Evolutionary conservation across 2,797 vertebrate genomes (phyloP), one percentile per base, ranked within the genome.

Genomic region (Lacerta bilineata): DNA sequence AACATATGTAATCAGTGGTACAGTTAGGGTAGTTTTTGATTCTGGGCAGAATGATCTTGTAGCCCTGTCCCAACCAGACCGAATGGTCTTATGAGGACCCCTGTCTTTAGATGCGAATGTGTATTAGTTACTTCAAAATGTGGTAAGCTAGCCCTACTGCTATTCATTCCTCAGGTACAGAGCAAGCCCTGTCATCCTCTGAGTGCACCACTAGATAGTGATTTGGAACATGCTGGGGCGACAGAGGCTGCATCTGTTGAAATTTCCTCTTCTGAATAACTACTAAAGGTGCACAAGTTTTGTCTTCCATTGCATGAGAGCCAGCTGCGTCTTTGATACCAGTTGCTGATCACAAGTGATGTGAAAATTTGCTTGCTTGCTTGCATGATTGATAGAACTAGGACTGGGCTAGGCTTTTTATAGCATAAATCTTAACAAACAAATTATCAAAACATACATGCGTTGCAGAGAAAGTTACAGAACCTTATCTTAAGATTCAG

Each of bases 381-480:
- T 4, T 55, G 50, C 50, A 55, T 55, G 50, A 55, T 55, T 15
- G 13, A 55, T 64, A 69, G 69, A 59, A 72, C 25, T 27, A 90
- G 27, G 78, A 83, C 89, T 29, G 77, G 33, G 13, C 68, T 79
- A 91, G 79, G 39, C 86, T 74, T 68, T 61, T 61, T 23, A 0
- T 61, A 61, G 59, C 20, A 61, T 10, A 3, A 43, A 80, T 84
- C 66, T 84, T 79, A 88, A 43, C 50, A 39, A 80, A 84, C 10
- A 11, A 84, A 36, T 50, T 33, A 88, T 55, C 50, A 55, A 55
- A 55, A 55, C 50, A 55, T 55, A 55, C 50, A 50, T 89, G 55
- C 59, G 88, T 15, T 55, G 50, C 50, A 41, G 39, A 86, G 2
- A 75, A 90, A 90, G 80, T 88, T 81, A 80, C 29, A 76, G 69